Evolutionary conservation across 2,888 invertebrate genomes (phyloP).

Genomic region (Plemyria rubiginata): DNA sequence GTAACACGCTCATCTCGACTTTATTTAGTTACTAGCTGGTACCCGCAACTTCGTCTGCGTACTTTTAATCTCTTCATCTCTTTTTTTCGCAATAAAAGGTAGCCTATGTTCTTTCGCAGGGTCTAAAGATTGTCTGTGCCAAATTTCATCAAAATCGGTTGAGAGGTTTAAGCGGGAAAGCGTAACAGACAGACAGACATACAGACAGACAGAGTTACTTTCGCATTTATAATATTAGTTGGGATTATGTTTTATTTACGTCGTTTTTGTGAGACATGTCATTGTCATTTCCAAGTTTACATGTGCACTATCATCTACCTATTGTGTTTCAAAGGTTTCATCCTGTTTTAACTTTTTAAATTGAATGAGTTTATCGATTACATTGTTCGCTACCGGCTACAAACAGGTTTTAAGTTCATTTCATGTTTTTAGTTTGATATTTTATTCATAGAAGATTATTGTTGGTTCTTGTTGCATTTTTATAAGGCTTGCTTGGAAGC

Average conservation of each 20-base stretch:
- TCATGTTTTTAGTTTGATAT: constrained; percentile 42
- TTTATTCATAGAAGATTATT: constrained; percentile 41
- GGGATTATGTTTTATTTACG: constrained; percentile 20
- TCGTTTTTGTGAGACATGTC: constrained; percentile 22
- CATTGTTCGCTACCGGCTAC: constrained; percentile 65
- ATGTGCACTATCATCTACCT: constrained; percentile 61
- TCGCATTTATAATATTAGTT: no score
- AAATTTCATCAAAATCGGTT: no score
- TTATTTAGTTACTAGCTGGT: neutral
- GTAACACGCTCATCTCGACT: neutral
- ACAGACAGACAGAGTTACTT: no score
- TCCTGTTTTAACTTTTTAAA: constrained; percentile 65
- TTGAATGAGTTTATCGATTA: constrained; percentile 70
- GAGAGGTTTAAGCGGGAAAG: no score
- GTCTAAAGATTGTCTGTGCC: no score
- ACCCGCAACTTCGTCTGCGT: no score
- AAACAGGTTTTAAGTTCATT: constrained; percentile 40
- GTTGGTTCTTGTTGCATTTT: constrained; percentile 40
- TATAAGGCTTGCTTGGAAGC: constrained; percentile 24
- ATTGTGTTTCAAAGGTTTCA: constrained; percentile 63
- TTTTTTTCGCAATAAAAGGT: no score
- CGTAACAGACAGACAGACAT: no score
- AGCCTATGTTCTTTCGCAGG: no score
- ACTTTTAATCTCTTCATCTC: no score
- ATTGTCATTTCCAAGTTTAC: constrained; percentile 45